These are phyloP conservation scores for Melitaea cinxia DNA, from an alignment of 1,140 invertebrate genomes.

Conservation along the genomic window DNA sequence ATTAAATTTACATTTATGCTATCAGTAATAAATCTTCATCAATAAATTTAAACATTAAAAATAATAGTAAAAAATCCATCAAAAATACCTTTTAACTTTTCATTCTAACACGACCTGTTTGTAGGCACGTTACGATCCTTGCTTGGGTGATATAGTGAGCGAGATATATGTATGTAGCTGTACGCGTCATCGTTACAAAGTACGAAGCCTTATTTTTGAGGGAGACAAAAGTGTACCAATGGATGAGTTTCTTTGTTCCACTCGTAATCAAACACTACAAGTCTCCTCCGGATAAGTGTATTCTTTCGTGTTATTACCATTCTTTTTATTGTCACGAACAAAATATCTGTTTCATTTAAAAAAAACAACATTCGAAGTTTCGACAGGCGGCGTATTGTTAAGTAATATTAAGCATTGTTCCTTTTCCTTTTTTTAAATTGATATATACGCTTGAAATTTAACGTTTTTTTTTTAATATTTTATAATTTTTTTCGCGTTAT, in stretches of 20 bases:
- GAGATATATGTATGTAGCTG: not conserved
- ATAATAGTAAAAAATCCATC: too few species aligned
- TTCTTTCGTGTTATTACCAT: conserved; percentile 36
- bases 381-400: not conserved
- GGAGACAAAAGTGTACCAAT: conserved; percentile 39
- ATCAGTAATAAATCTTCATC: too few species aligned
- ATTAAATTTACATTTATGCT: too few species aligned
- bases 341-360: not conserved
- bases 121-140: not conserved
- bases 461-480: not conserved
- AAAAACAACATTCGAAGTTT: not conserved
- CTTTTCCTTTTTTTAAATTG: not conserved
- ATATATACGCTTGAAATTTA: not conserved
- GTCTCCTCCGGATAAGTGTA: conserved; percentile 36
- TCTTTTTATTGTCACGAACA: not conserved
- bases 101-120: not conserved
- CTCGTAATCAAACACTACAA: conserved; percentile 43
- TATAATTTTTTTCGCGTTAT: too few species aligned
- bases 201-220: conserved; percentile 35
- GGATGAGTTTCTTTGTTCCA: conserved; percentile 44
- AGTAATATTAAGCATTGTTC: not conserved
- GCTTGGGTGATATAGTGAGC: not conserved
- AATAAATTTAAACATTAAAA: too few species aligned
- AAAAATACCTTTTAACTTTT: too few species aligned
- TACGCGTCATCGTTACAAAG: conserved; percentile 30